These are phyloP conservation scores for Amblyraja radiata DNA, from an alignment of 2,797 vertebrate species.

Conservation along the genomic window DNA sequence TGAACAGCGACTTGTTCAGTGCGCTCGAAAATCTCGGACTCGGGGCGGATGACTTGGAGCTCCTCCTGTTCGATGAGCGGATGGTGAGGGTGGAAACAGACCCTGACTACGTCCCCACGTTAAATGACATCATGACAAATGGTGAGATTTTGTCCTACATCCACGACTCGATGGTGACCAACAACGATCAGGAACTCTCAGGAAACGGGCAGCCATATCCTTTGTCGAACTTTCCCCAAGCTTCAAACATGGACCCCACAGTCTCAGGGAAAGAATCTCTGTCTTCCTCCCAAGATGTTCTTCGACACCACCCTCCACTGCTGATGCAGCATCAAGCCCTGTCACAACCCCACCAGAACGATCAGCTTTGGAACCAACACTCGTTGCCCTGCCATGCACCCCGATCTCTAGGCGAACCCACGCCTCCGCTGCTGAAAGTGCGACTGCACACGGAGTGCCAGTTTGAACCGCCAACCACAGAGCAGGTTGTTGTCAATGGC, in stretches of 20 bases:
- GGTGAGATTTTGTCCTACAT: constrained; percentile 61
- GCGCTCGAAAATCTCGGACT: constrained; percentile 63
- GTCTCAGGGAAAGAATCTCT: accelerated
- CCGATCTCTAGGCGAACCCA: background rate
- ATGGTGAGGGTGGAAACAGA: constrained; percentile 66
- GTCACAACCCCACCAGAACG: accelerated
- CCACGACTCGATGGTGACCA: constrained; percentile 55
- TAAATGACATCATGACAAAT: constrained; percentile 58
- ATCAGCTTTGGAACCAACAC: constrained; percentile 42
- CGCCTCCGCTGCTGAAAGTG: constrained; percentile 44
- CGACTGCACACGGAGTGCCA: constrained; percentile 40
- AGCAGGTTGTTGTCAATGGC: constrained; percentile 41
- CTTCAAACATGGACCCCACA: accelerated
- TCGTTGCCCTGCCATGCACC: constrained; percentile 43
- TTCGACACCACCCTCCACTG: constrained; percentile 46
- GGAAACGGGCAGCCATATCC: constrained; percentile 37
- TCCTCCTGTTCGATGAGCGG: constrained; percentile 66
- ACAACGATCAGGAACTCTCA: constrained; percentile 39
- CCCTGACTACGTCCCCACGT: constrained; percentile 48
- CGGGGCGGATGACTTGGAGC: constrained; percentile 64
- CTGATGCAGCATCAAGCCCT: constrained; percentile 54
- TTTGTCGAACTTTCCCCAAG: background rate
- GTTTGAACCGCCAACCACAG: constrained; percentile 45
- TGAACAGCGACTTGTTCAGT: constrained; percentile 62
- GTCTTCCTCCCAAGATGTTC: constrained; percentile 40